A percentile compares a stretch with the other conserved stretches of the same genome.
These are phyloP conservation scores for Tinea trinotella DNA, from an alignment of 2,888 invertebrate genomes.

Conservation along the genomic window DNA sequence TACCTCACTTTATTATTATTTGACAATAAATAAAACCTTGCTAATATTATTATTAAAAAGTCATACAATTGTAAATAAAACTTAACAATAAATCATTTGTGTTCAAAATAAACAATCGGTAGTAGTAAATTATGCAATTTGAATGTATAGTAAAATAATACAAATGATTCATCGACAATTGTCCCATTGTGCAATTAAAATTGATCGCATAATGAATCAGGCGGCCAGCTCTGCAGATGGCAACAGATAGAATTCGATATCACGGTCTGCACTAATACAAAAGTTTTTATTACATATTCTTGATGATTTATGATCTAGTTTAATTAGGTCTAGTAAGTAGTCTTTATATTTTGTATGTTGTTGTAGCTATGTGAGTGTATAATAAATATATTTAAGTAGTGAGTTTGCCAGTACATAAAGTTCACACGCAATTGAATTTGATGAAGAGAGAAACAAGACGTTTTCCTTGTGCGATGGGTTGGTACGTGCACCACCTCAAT, in stretches of 20 bases:
- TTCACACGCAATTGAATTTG: constrained; percentile 32
- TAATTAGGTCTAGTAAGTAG: not conserved
- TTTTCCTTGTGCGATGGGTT: not conserved
- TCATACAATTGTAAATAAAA: too few relatives aligned
- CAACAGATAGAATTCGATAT: constrained; percentile 9
- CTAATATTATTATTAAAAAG: too few relatives aligned
- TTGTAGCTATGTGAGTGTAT: not conserved
- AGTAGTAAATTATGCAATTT: not conserved
- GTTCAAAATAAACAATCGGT: not conserved
- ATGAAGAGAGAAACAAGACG: constrained; percentile 26
- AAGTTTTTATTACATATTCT: not conserved
- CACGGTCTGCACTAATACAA: not conserved
- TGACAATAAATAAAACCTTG: too few relatives aligned
- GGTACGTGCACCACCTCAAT: too few relatives aligned
- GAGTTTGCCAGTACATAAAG: constrained; percentile 25
- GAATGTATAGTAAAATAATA: not conserved
- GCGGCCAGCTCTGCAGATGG: constrained; percentile 10
- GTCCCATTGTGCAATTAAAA: constrained; percentile 27
- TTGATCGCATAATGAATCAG: constrained; percentile 25
- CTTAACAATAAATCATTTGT: too few relatives aligned
- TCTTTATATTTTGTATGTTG: not conserved
- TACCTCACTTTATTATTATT: not conserved
- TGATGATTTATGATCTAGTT: not conserved
- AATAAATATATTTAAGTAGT: constrained; percentile 10
- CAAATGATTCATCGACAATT: constrained; percentile 21